phyloP scores from a whole-genome alignment of 2,888 invertebrate species.

The Norana najaformis region DNA sequence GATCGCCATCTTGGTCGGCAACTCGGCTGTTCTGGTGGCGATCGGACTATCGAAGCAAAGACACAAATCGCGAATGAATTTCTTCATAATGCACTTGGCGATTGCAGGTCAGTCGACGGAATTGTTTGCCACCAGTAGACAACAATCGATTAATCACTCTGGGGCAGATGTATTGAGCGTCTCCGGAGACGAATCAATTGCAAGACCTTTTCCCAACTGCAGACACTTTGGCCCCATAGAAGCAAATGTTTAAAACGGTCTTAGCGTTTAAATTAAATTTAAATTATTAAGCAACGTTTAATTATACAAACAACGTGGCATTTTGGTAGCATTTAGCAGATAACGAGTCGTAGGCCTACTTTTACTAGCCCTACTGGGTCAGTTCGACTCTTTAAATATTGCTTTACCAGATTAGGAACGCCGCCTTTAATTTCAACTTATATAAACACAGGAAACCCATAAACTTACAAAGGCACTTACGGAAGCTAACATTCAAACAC shows the following conservation, averaged over 20 bases:
- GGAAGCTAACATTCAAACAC: too few relatives aligned
- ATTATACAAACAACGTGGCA: not conserved
- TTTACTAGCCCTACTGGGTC: too few relatives aligned
- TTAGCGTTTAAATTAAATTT: too few relatives aligned
- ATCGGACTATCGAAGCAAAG: slow-evolving; percentile 77
- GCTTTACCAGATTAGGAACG: too few relatives aligned
- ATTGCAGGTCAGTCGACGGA: not conserved
- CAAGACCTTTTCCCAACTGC: too few relatives aligned
- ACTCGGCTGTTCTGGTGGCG: slow-evolving; percentile 81
- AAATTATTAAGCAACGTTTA: not conserved
- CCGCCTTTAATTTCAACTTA: too few relatives aligned
- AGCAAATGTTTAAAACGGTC: not conserved
- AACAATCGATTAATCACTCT: not conserved
- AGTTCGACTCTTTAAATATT: too few relatives aligned
- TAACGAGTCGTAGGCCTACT: too few relatives aligned
- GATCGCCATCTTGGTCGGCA: slow-evolving; percentile 81
- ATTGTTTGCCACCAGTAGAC: not conserved
- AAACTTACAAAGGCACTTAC: too few relatives aligned
- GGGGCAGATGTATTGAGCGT: too few relatives aligned
- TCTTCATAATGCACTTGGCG: slow-evolving; percentile 84
- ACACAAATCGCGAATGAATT: slow-evolving; percentile 89
- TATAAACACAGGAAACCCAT: too few relatives aligned
- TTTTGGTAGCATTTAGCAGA: not conserved
- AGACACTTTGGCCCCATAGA: not conserved
- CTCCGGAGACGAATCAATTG: too few relatives aligned